Evolutionary conservation across 2,797 vertebrate species (phyloP).

Genomic region (Girardinus metallicus): DNA sequence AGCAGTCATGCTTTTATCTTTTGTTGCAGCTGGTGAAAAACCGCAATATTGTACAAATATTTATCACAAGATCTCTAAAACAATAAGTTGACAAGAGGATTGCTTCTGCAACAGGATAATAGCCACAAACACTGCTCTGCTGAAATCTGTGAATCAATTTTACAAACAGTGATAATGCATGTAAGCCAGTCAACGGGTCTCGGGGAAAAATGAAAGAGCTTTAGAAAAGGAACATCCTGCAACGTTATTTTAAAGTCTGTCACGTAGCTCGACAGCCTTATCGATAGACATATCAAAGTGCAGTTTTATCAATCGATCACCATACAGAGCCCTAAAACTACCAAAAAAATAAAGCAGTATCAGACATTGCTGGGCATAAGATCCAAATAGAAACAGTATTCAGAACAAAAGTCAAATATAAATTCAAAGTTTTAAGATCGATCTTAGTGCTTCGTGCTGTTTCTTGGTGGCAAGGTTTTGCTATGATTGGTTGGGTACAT

Average conservation of each 20-base stretch:
- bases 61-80: not conserved
- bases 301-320: not conserved
- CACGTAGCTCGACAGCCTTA: not conserved
- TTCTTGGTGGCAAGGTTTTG: not conserved
- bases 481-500: not conserved
- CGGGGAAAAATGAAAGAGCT: not conserved
- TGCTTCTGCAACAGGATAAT: constrained; percentile 1
- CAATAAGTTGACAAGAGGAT: not conserved
- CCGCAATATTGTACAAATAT: not conserved
- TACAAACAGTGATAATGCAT: not conserved
- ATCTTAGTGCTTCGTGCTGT: not conserved
- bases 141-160: not conserved
- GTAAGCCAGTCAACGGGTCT: not conserved
- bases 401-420: not conserved
- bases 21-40: not conserved
- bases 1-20: not conserved
- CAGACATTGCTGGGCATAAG: not conserved
- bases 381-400: not conserved
- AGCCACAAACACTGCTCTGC: not conserved
- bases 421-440: not conserved
- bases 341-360: not conserved
- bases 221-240: not conserved
- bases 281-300: not conserved
- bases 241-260: not conserved
- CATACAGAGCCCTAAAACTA: not conserved